These are phyloP conservation scores for Orthonychiurus folsomi DNA, from an alignment of 2,888 invertebrate genomes.

Conservation along the genomic window DNA sequence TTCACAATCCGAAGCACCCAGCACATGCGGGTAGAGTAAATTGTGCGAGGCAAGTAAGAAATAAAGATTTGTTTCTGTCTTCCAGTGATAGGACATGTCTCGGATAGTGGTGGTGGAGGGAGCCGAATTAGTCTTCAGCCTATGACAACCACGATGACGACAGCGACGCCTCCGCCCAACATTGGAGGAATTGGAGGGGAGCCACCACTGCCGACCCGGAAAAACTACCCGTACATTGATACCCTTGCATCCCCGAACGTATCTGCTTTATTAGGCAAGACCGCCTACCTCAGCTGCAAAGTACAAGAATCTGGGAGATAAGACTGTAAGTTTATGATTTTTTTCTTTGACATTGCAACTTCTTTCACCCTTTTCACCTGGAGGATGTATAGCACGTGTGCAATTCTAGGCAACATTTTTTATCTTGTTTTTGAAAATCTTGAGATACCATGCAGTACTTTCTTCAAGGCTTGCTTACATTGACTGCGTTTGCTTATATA, in stretches of 20 bases:
- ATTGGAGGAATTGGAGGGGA: conserved; percentile 6
- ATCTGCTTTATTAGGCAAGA: conserved; percentile 78
- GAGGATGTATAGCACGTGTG: too few species aligned
- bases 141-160: not conserved
- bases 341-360: too few species aligned
- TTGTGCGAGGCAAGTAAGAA: too few species aligned
- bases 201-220: conserved; percentile 17
- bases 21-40: too few species aligned
- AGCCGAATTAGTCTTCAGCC: not conserved
- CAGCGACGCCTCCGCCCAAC: conserved; percentile 1
- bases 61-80: conserved; percentile 4
- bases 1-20: too few species aligned
- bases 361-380: too few species aligned
- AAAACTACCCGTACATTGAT: conserved; percentile 59
- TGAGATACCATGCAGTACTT: too few species aligned
- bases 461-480: too few species aligned
- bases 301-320: conserved; percentile 84
- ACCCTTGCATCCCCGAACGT: conserved; percentile 60
- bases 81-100: conserved; percentile 38
- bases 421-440: too few species aligned
- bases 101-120: conserved; percentile 23
- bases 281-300: conserved; percentile 78
- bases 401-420: too few species aligned
- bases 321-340: conserved; percentile 62
- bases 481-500: too few species aligned